Evolutionary conservation across 2,888 invertebrate species (phyloP).

Genomic region (Drosophila tripunctata): DNA sequence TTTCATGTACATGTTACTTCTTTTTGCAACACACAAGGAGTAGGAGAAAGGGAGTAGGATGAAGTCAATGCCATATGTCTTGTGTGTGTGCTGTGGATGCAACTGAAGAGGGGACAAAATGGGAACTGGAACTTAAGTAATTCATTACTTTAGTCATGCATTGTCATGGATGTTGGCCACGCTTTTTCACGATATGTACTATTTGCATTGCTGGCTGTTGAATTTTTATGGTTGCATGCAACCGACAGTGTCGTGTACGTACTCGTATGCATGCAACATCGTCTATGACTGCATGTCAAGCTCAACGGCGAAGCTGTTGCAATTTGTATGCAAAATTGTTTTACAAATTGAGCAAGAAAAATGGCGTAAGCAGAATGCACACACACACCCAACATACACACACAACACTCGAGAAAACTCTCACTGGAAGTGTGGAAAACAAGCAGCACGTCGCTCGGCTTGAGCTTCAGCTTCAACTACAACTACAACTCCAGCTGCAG

Average conservation of each 20-base stretch:
- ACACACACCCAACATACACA: conserved; percentile 24
- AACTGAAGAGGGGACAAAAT: conserved; percentile 44
- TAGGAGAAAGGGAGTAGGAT: background rate
- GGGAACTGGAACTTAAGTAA: conserved; percentile 62
- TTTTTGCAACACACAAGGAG: background rate
- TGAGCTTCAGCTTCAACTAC: conserved; percentile 7
- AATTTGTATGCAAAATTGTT: conserved; percentile 79
- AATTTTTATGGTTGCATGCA: conserved; percentile 65
- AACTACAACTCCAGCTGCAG: conserved; percentile 27
- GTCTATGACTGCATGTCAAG: conserved; percentile 57
- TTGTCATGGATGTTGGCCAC: conserved; percentile 75
- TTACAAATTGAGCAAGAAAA: conserved; percentile 79
- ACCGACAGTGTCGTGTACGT: conserved; percentile 13
- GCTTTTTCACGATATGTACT: conserved; percentile 53
- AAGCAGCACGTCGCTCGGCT: conserved; percentile 54
- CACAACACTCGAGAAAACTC: conserved; percentile 23
- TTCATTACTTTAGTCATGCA: conserved; percentile 79
- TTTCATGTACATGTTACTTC: conserved; percentile 63
- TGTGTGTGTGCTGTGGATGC: conserved; percentile 7
- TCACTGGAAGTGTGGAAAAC: conserved; percentile 44
- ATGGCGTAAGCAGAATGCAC: conserved; percentile 71
- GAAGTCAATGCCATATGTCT: conserved; percentile 58
- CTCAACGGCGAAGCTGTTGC: conserved; percentile 70
- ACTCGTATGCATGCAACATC: conserved; percentile 30
- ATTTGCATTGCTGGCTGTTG: conserved; percentile 58